Base-by-base conservation (phyloP, 2,113 vertebrate species). In the Phrynosoma blainvillii region DNA sequence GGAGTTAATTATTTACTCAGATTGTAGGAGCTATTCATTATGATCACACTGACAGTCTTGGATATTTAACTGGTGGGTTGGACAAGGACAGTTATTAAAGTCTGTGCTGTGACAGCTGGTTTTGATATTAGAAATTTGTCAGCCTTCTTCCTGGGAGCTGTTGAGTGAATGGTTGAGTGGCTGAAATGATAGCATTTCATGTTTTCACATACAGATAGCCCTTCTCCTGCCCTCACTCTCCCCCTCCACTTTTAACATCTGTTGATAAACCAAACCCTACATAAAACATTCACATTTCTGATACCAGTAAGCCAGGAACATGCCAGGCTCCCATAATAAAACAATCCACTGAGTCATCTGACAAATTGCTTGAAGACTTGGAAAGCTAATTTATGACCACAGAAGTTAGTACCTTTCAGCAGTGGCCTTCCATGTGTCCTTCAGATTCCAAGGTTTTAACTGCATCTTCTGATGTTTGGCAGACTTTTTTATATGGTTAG, bases 91-190 rank as follows among this genome's bases (percentile, higher is more conserved):
- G 96, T 96, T 95, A 97, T 97, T 97, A 96, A 62, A 27, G 93
- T 94, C 92, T 90, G 1, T 96, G 95, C 94, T 95, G 95, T 92
- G 96, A 97, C 97, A 98, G 97, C 97, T 96, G 96, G 94, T 91
- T 96, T 96, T 97, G 96, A 96, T 96, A 95, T 96, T 88, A 93
- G 95, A 94, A 96, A 96, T 97, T 97, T 98, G 97, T 98, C 97
- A 98, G 79, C 93, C 95, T 96, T 96, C 90, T 95, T 93, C 92
- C 95, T 95, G 1, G 87, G 89, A 93, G 87, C 86, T 90, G 95
- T 95, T 94, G 95, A 92, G 96, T 96, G 90, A 94, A 93, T 70
- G 82, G 92, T 74, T 86, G 85, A 94, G 77, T 77, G 90, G 89
- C 90, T 82, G 89, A 88, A 80, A 62, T 5, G 84, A 95, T 88